Percentiles rank a stretch among this genome's conserved stretches.
Evolutionary conservation across 1,140 invertebrate genomes (phyloP).

Genomic region (Zaprionus davidi): DNA sequence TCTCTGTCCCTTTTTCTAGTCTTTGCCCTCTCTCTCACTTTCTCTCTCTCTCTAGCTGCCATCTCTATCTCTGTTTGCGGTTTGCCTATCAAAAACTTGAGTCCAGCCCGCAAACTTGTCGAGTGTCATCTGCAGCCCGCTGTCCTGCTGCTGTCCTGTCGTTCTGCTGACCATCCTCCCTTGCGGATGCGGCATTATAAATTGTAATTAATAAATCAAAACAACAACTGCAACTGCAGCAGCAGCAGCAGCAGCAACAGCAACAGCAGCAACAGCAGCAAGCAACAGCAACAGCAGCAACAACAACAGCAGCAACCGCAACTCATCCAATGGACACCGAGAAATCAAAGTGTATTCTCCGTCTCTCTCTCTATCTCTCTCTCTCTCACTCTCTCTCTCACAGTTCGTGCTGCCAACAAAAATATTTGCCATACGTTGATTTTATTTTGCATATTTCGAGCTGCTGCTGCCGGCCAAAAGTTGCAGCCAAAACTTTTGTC

Average conservation of each 20-base stretch:
- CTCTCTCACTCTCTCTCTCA: not conserved
- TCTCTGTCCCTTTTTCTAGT: no score
- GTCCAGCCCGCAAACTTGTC: constrained; percentile 33
- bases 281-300: constrained; percentile 7
- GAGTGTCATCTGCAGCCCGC: constrained; percentile 39
- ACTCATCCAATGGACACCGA: constrained; percentile 8
- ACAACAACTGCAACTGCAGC: constrained; percentile 49
- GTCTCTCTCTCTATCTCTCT: not conserved
- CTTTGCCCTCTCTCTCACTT: not conserved
- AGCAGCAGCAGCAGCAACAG: not conserved
- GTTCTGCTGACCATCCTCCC: constrained; percentile 25
- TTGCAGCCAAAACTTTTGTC: constrained; percentile 39
- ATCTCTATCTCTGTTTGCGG: not conserved
- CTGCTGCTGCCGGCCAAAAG: constrained; percentile 19
- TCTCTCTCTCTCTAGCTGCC: not conserved
- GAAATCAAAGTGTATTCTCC: constrained; percentile 25
- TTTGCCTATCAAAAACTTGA: constrained; percentile 42
- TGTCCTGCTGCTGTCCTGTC: not conserved
- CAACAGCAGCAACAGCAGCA: constrained; percentile 45
- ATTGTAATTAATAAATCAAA: constrained; percentile 79
- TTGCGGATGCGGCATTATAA: constrained; percentile 65
- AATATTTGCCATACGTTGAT: constrained; percentile 45
- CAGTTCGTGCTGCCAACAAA: constrained; percentile 14
- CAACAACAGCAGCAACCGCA: constrained; percentile 14
- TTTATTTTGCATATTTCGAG: constrained; percentile 46